Evolutionary conservation across 2,888 invertebrate genomes (phyloP).

Genomic region (Pasiphila rectangulata): DNA sequence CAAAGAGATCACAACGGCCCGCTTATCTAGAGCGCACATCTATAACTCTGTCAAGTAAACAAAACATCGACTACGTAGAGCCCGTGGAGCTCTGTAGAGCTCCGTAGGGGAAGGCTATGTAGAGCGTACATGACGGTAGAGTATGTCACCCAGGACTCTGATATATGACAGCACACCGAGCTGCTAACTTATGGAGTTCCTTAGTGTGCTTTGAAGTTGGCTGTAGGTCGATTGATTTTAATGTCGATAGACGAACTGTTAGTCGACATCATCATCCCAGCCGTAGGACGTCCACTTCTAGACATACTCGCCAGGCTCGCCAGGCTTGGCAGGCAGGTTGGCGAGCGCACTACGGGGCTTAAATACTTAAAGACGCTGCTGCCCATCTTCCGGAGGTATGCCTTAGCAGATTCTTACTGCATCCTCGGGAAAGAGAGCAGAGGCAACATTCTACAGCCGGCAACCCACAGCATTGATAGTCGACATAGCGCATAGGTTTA

Average conservation of each 20-base stretch:
- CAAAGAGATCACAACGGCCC: constrained; percentile 14
- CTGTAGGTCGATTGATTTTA: background rate
- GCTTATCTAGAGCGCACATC: constrained; percentile 12
- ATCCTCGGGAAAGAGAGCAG: too few species aligned
- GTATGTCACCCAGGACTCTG: constrained; percentile 65
- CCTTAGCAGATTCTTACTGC: too few species aligned
- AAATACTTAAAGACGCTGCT: too few species aligned
- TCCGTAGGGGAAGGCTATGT: constrained; percentile 42
- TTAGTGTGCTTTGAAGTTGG: constrained; percentile 49
- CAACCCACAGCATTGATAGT: too few species aligned
- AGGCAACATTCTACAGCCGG: too few species aligned
- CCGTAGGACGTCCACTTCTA: too few species aligned
- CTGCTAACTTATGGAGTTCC: constrained; percentile 75
- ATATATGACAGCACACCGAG: constrained; percentile 70
- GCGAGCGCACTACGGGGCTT: too few species aligned
- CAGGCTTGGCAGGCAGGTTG: too few species aligned
- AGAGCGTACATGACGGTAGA: constrained; percentile 63
- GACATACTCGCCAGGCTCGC: too few species aligned
- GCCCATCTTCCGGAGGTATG: too few species aligned
- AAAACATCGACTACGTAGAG: constrained; percentile 24
- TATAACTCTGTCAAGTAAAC: constrained; percentile 28
- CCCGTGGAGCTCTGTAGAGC: constrained; percentile 17
- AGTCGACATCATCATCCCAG: background rate
- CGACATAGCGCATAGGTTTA: too few species aligned
- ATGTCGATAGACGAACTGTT: background rate